phyloP scores from a whole-genome alignment of 2,888 invertebrate genomes.

The Meloe dianella region DNA sequence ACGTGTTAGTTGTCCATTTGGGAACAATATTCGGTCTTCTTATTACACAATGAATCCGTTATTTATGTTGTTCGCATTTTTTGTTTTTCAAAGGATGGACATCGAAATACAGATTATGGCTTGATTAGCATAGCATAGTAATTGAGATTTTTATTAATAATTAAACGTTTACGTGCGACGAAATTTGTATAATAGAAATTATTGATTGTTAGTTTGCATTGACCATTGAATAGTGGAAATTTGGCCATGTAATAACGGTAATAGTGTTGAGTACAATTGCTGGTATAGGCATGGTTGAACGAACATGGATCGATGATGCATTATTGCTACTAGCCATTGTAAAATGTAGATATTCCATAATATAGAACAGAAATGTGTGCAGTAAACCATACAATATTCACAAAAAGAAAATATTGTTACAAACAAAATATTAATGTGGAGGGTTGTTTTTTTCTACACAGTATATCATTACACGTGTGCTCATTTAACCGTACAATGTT shows the following conservation, averaged over 20 bases:
- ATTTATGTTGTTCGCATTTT: neutral
- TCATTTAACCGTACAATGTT: slow-evolving; percentile 6
- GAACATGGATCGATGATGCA: slow-evolving; percentile 23
- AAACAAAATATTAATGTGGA: neutral
- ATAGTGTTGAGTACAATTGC: slow-evolving; percentile 25
- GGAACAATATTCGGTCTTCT: neutral
- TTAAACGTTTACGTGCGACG: neutral
- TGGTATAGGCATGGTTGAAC: slow-evolving; percentile 17
- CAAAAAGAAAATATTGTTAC: neutral
- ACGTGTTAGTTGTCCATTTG: neutral
- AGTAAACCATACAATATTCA: slow-evolving; percentile 27
- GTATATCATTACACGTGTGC: neutral
- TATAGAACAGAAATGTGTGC: slow-evolving; percentile 17
- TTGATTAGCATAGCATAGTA: neutral
- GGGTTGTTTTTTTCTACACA: neutral
- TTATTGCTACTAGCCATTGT: slow-evolving; percentile 19
- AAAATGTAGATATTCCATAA: slow-evolving; percentile 11
- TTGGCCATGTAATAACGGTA: slow-evolving; percentile 19
- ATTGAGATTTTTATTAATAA: neutral
- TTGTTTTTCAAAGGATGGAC: too few species aligned
- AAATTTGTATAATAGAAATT: neutral
- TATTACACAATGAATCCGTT: slow-evolving; percentile 4
- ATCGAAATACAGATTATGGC: neutral
- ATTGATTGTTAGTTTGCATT: slow-evolving; percentile 5
- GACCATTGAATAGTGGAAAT: slow-evolving; percentile 1